Evolutionary conservation across 2,797 vertebrate species (phyloP), one percentile per base, ranked within the genome.

Genomic region (Enteromius viviparus): DNA sequence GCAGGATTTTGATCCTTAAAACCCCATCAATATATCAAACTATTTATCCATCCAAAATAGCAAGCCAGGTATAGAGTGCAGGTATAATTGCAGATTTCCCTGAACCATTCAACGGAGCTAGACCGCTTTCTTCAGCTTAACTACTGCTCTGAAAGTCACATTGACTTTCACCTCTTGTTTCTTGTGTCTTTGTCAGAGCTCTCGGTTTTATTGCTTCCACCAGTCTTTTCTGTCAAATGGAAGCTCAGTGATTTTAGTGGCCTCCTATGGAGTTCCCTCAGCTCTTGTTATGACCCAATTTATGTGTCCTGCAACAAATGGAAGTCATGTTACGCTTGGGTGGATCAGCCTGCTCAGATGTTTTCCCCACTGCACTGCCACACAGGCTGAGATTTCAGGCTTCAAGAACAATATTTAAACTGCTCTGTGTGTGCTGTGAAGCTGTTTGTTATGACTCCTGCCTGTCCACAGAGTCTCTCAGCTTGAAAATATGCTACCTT

Each of bases 251-350:
- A 85, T 91, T 91, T 88, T 84, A 77, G 85, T 89, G 86, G 90
- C 81, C 88, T 88, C 89, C 85, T 89, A 69, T 72, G 85, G 89
- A 89, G 87, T 87, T 92, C 92, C 89, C 90, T 88, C 55, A 87
- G 85, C 89, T 91, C 89, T 90, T 91, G 90, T 93, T 93, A 90
- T 89, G 86, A 84, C 87, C 89, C 90, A 91, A 92, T 93, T 93
- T 92, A 92, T 93, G 92, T 92, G 89, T 94, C 91, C 90, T 93
- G 90, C 93, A 94, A 91, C 91, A 91, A 88, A 92, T 91, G 90
- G 90, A 93, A 92, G 90, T 92, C 88, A 80, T 90, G 91, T 92
- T 88, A 90, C 88, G 85, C 87, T 89, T 87, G 74, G 72, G 81
- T 79, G 87, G 87, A 84, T 85, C 82, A 66, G 84, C 72, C 89